Percentiles rank a stretch among this genome's conserved stretches.
These are phyloP conservation scores for Acanthis flammea DNA, from an alignment of 2,797 vertebrate species.

Conservation along the genomic window DNA sequence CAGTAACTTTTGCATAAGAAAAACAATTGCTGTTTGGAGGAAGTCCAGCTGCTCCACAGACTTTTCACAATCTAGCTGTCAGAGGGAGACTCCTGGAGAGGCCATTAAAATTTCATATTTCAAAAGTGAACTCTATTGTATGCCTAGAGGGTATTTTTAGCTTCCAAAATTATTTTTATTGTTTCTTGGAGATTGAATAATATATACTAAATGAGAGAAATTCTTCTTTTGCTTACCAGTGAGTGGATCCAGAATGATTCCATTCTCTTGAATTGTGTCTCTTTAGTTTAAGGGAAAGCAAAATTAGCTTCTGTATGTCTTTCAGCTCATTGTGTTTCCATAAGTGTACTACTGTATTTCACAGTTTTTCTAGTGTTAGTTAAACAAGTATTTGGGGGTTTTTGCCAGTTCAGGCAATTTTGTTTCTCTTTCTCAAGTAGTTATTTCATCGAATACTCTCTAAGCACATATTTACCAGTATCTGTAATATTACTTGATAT, in stretches of 20 bases:
- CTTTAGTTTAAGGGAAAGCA: neutral
- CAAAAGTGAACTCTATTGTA: neutral
- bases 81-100: neutral
- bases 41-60: neutral
- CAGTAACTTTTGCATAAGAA: neutral
- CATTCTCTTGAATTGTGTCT: neutral
- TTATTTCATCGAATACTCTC: neutral
- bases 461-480: constrained; percentile 34
- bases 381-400: neutral
- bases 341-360: neutral
- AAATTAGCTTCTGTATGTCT: neutral
- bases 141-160: constrained; percentile 19
- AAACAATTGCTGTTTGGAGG: neutral
- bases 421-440: neutral
- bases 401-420: neutral
- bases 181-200: neutral
- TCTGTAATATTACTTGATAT: constrained; percentile 27
- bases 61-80: neutral
- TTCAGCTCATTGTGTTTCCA: neutral
- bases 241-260: neutral
- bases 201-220: neutral
- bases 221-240: neutral
- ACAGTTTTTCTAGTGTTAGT: neutral
- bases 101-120: constrained; percentile 15
- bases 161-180: neutral